Evolutionary conservation across 2,888 invertebrate genomes (phyloP), one percentile per base, ranked within the genome.

Genomic region (Nebria brevicollis): DNA sequence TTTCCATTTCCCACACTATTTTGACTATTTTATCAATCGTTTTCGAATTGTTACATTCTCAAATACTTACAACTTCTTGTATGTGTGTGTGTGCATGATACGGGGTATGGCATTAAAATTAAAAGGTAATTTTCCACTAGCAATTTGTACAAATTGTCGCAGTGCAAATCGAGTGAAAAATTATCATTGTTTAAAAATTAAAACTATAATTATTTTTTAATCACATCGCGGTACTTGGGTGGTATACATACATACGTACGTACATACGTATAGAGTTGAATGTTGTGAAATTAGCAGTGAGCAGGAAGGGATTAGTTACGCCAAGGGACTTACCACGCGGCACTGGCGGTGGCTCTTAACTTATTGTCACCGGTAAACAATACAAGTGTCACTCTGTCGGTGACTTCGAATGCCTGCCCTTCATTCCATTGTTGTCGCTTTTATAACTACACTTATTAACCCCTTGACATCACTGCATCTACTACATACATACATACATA

Each of bases 361-460:
- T 79, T 79, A 75, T 79, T 75, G 79, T 75, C 75, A 79, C 78
- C 79, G 75, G 79, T 74, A 79, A 74, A 79, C 79, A 79, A 79
- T 79, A 79, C 79, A 74, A 79, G 74, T 79, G 74, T 79, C 79
- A 74, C 74, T 78, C 26, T 43, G n/a, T 10, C 11, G 68, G n/a
- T 68, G 26, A 26, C n/a, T 26, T 34, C 34, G 34, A 34, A 34
- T 34, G 34, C 34, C 34, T 54, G 54, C 54, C 54, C 54, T 54
- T 54, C 54, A 13, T 13, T 13, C 78, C 78, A 75, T 82, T 82
- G 26, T 75, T 75, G 64, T 80, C 54, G 66, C 78, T 26, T 34
- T 66, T 75, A 41, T 74, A 77, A 66, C 66, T 41, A 66, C 77
- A 78, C 82, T 79, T 82, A 77, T 84, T 84, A 83, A 83, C 68